These are phyloP conservation scores for Clanis bilineata DNA, from an alignment of 2,888 invertebrate genomes.

Conservation along the genomic window DNA sequence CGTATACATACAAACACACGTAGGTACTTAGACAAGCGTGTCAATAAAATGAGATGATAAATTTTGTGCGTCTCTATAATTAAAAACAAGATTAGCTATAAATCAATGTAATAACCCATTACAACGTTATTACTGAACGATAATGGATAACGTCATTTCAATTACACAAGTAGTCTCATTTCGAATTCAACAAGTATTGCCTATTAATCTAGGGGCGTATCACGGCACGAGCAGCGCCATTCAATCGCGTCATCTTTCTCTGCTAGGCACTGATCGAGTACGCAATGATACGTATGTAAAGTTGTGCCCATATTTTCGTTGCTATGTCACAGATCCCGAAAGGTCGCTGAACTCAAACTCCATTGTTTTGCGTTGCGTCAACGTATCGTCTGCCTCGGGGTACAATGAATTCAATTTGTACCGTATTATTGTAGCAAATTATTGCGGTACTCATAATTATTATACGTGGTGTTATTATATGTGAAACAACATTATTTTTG, in stretches of 20 bases:
- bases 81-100: not conserved
- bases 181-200: slow-evolving; percentile 66
- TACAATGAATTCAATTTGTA: slow-evolving; percentile 73
- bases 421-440: slow-evolving; percentile 63
- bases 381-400: slow-evolving; percentile 71
- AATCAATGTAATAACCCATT: not conserved
- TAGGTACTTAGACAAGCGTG: too few species aligned
- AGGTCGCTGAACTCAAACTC: slow-evolving; percentile 76
- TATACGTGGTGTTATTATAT: slow-evolving; percentile 32
- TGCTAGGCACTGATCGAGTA: slow-evolving; percentile 31
- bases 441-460: slow-evolving; percentile 59
- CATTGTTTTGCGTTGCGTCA: slow-evolving; percentile 79
- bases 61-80: not conserved
- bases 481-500: not conserved
- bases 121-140: slow-evolving; percentile 24
- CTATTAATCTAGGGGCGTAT: slow-evolving; percentile 70
- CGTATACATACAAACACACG: too few species aligned
- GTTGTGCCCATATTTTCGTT: slow-evolving; percentile 73
- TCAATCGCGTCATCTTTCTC: slow-evolving; percentile 57
- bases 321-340: slow-evolving; percentile 75
- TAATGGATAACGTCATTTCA: slow-evolving; percentile 61
- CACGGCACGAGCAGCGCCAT: slow-evolving; percentile 64
- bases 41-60: too few species aligned
- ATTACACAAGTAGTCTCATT: slow-evolving; percentile 69
- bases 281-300: slow-evolving; percentile 51